Evolutionary conservation across 2,113 vertebrate genomes (phyloP).

Genomic region (Labeo rohita): DNA sequence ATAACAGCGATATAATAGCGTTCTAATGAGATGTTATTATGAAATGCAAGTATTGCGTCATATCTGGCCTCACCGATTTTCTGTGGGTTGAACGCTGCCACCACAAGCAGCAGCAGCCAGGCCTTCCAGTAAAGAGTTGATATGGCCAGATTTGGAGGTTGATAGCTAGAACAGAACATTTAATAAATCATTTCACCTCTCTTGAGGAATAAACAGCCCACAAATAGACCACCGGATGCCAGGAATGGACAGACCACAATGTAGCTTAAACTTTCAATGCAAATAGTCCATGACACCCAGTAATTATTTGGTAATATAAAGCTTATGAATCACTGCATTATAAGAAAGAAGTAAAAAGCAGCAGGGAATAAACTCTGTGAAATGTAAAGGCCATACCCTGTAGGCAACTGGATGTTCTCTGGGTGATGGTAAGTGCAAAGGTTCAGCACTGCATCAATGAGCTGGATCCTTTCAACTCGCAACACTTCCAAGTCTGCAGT

Average conservation of each 20-base stretch:
- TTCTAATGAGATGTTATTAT: not conserved
- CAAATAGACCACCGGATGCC: conserved; percentile 1
- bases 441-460: conserved; percentile 95
- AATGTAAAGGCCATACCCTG: conserved; percentile 78
- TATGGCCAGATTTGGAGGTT: conserved; percentile 94
- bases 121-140: conserved; percentile 98
- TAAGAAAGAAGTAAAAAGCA: not conserved
- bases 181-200: not conserved
- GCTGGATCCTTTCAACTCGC: conserved; percentile 92
- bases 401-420: conserved; percentile 96
- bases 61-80: conserved; percentile 85
- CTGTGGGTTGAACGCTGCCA: conserved; percentile 95
- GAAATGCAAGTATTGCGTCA: not conserved
- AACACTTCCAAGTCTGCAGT: conserved; percentile 90
- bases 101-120: conserved; percentile 93
- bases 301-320: conserved; percentile 18
- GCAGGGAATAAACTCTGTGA: not conserved
- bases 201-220: conserved; percentile 33
- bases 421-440: conserved; percentile 98
- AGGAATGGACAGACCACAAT: not conserved
- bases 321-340: not conserved
- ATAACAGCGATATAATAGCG: not conserved
- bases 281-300: not conserved
- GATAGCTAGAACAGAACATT: conserved; percentile 79
- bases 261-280: conserved; percentile 7